Base-by-base conservation (phyloP, 1,140 invertebrate species). In the Eueides isabella region DNA sequence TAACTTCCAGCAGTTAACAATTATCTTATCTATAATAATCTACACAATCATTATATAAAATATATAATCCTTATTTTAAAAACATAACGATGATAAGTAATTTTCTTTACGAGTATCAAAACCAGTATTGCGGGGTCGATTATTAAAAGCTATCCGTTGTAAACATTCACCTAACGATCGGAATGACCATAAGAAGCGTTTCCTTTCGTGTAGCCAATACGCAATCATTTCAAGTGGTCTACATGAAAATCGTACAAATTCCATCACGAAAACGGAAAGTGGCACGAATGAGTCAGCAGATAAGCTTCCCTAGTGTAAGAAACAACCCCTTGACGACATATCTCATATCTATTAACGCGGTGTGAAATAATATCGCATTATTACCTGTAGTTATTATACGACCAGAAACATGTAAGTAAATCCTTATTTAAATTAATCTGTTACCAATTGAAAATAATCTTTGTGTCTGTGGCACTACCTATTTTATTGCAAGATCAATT, bases 211-310 rank as follows among this genome's bases (percentile, higher is more conserved):
- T 75, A 70, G 62, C 72, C 67, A 75, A 75, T 75, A 71, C 48
- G 44, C 78, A 76, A 79, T 84, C 79, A 81, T 78, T 84, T 77
- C 80, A 63, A 83, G 72, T 74, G 67, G 77, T 63, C 72, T 75
- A 75, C 72, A 72, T 75, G 74, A 77, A 85, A 85, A 81, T 80
- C 76, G 79, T 65, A 74, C 75, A 48, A 80, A 88, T 88, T 80
- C 86, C 79, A 74, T 77, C 85, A 87, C 85, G 85, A 82, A 87
- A 78, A 72, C 72, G 80, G 74, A 83, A 80, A 76, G 67, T 76
- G 62, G 81, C 81, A 78, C 69, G 76, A 83, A 78, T 81, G 73
- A 77, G 64, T 75, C 65, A 75, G 70, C 66, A 82, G 82, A 84
- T 84, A 82, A 82, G 78, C 68, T 74, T 75, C 61, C 29, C 29